These are phyloP conservation scores for Anser cygnoides DNA, from an alignment of 2,113 vertebrate species.

Conservation along the genomic window DNA sequence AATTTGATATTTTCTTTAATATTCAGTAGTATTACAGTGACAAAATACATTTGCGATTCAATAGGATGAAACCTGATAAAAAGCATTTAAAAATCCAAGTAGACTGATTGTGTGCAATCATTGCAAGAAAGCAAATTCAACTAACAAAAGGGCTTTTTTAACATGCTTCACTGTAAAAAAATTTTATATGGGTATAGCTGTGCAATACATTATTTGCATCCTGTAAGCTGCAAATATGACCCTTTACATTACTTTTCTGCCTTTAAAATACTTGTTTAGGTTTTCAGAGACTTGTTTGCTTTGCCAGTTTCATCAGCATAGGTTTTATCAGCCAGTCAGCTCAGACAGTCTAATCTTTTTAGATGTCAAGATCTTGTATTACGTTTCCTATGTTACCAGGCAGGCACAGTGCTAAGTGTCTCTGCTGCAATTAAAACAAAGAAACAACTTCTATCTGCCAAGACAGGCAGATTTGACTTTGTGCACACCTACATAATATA, in stretches of 20 bases:
- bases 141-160: conserved; percentile 22
- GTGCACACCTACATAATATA: neutral
- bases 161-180: neutral
- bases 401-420: conserved; percentile 23
- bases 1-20: conserved; percentile 34
- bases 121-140: conserved; percentile 12
- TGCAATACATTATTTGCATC: conserved; percentile 16
- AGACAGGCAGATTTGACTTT: neutral
- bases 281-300: conserved; percentile 44
- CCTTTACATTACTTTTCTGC: conserved; percentile 20
- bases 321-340: conserved; percentile 1
- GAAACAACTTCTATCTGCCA: conserved; percentile 31
- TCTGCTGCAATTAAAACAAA: conserved; percentile 55
- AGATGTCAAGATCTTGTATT: conserved; percentile 36
- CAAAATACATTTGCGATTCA: conserved; percentile 39
- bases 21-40: conserved; percentile 15
- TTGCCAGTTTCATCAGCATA: conserved; percentile 12
- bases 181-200: neutral
- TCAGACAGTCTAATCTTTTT: conserved; percentile 38
- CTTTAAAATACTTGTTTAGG: conserved; percentile 47
- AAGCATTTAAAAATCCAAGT: conserved; percentile 39
- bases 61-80: conserved; percentile 55
- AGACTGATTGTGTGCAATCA: conserved; percentile 12
- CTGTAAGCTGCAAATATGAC: conserved; percentile 31
- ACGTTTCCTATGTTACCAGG: neutral